phyloP scores from a whole-genome alignment of 2,888 invertebrate genomes.

The Oxycera nigricornis region DNA sequence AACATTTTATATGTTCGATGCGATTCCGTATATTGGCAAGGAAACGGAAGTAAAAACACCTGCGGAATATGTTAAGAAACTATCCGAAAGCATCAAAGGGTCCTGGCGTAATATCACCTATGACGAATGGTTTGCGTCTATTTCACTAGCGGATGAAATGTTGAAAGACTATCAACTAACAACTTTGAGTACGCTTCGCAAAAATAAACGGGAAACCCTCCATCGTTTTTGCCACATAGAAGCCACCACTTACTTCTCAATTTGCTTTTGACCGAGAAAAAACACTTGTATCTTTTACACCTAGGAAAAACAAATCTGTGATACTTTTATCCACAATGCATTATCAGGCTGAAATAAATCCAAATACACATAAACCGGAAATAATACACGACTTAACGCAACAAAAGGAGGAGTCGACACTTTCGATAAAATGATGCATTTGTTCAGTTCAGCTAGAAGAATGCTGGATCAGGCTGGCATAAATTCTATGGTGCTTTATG shows the following conservation, averaged over 20 bases:
- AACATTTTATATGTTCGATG: conserved; percentile 49
- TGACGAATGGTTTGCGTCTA: conserved; percentile 56
- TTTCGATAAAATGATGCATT: conserved; percentile 21
- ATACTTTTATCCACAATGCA: not conserved
- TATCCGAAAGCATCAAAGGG: conserved; percentile 30
- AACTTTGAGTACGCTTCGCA: conserved; percentile 46
- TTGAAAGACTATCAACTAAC: conserved; percentile 50
- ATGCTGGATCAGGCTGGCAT: conserved; percentile 5
- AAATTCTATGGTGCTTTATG: not conserved
- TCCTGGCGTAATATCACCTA: conserved; percentile 49
- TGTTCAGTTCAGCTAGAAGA: conserved; percentile 11
- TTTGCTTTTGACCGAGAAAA: conserved; percentile 14
- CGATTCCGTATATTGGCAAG: conserved; percentile 52
- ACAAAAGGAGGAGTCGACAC: not conserved
- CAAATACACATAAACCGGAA: not conserved
- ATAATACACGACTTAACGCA: conserved; percentile 2
- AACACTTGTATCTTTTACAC: not conserved
- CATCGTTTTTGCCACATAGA: conserved; percentile 9
- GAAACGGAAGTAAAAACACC: conserved; percentile 47
- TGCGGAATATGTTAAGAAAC: conserved; percentile 38
- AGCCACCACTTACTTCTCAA: conserved; percentile 13
- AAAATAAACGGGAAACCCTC: conserved; percentile 46
- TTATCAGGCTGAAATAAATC: not conserved
- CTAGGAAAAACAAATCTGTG: not conserved
- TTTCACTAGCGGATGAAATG: conserved; percentile 51